A percentile compares a stretch with the other conserved stretches of the same genome.
phyloP scores from a whole-genome alignment of 2,888 invertebrate species.

The Cabera pusaria region DNA sequence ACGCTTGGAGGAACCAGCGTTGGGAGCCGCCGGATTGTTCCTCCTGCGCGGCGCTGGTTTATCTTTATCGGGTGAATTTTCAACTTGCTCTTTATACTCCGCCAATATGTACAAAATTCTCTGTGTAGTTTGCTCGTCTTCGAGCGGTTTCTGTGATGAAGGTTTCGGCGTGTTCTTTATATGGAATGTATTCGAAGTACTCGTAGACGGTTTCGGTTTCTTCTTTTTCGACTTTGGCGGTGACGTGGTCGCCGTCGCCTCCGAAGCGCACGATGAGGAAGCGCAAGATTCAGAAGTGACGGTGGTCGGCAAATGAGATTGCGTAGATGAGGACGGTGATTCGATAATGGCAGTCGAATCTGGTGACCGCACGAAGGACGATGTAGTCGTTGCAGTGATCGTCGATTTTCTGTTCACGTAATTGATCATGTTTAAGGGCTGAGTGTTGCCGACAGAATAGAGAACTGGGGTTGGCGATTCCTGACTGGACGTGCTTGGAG shows the following conservation, averaged over 20 bases:
- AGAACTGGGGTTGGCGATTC: constrained; percentile 64
- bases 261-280: constrained; percentile 19
- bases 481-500: constrained; percentile 46
- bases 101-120: constrained; percentile 91
- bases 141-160: constrained; percentile 87
- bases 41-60: constrained; percentile 91
- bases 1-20: constrained; percentile 87
- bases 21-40: constrained; percentile 85
- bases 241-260: constrained; percentile 28
- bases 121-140: constrained; percentile 92
- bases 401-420: constrained; percentile 71
- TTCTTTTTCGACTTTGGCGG: constrained; percentile 57
- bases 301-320: constrained; percentile 55
- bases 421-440: constrained; percentile 60
- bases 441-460: constrained; percentile 66
- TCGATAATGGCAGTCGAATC: constrained; percentile 67
- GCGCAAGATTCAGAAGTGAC: constrained; percentile 49
- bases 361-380: constrained; percentile 65
- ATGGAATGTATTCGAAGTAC: constrained; percentile 83
- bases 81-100: constrained; percentile 90
- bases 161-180: constrained; percentile 81
- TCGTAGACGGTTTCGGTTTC: constrained; percentile 82
- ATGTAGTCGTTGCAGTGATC: constrained; percentile 53
- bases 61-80: constrained; percentile 92
- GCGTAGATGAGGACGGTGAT: constrained; percentile 63